These are phyloP conservation scores for Lepidothrix coronata DNA, from an alignment of 2,113 vertebrate species.

Conservation along the genomic window DNA sequence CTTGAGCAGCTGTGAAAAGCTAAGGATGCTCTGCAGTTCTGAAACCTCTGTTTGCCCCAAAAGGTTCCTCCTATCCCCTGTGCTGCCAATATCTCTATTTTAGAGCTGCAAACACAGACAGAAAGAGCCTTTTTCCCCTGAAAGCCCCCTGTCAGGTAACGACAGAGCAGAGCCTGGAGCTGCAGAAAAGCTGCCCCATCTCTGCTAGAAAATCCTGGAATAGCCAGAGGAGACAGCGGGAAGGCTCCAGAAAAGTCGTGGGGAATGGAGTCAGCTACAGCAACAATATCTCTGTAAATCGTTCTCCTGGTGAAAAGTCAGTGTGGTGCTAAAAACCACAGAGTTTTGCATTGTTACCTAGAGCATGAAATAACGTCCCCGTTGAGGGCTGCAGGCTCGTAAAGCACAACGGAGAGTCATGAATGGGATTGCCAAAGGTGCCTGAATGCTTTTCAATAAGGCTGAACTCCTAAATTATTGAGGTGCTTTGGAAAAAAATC, in stretches of 20 bases:
- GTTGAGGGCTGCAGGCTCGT: background rate
- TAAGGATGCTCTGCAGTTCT: background rate
- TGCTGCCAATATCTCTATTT: background rate
- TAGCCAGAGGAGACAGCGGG: background rate
- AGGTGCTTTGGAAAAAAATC: background rate
- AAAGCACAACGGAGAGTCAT: background rate
- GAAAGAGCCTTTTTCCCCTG: background rate
- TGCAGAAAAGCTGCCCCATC: background rate
- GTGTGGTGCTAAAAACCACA: background rate
- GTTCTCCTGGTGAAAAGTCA: background rate
- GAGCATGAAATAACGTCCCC: background rate
- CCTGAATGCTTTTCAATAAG: background rate
- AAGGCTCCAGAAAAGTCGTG: background rate
- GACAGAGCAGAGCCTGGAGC: rapidly evolving
- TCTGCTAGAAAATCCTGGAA: background rate
- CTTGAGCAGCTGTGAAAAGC: background rate
- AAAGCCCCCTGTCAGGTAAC: rapidly evolving
- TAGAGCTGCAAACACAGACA: background rate
- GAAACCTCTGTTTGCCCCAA: background rate
- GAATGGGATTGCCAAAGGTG: background rate
- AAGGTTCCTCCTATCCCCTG: background rate
- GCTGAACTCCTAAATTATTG: background rate
- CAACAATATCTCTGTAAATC: background rate
- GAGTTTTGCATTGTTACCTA: background rate
- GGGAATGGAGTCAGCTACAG: background rate